Conservation (phyloP, 2,888 invertebrate genomes). For the Ariolimax columbianus region DNA sequence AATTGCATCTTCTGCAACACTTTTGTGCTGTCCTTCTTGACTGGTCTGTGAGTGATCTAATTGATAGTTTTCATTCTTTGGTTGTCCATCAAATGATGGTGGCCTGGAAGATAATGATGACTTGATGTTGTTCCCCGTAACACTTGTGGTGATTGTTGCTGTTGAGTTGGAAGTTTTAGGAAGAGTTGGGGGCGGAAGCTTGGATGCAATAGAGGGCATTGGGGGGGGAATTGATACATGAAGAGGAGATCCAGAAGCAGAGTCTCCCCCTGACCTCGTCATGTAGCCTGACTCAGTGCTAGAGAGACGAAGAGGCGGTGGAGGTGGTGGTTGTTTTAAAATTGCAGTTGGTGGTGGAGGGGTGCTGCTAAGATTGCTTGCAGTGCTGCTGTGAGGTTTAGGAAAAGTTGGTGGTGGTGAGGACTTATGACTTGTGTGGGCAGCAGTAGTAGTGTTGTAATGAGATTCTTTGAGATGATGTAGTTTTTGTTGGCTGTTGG, state of each 20-base stretch:
- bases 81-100: slow-evolving; percentile 17
- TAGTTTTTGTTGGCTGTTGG: slow-evolving; percentile 12
- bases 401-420: slow-evolving; percentile 54
- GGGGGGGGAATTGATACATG: slow-evolving; percentile 58
- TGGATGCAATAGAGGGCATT: slow-evolving; percentile 54
- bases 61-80: slow-evolving; percentile 33
- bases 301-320: slow-evolving; percentile 51
- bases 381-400: slow-evolving; percentile 43
- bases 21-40: slow-evolving; percentile 25
- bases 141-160: background rate
- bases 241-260: slow-evolving; percentile 48
- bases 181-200: slow-evolving; percentile 53
- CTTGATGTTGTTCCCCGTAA: slow-evolving; percentile 17
- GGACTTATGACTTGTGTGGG: slow-evolving; percentile 44
- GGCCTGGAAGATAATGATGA: slow-evolving; percentile 25
- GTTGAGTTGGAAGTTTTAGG: slow-evolving; percentile 50
- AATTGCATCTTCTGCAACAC: slow-evolving; percentile 33
- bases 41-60: slow-evolving; percentile 17
- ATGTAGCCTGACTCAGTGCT: slow-evolving; percentile 55
- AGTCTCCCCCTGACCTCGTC: slow-evolving; percentile 50
- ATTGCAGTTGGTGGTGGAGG: slow-evolving; percentile 42
- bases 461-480: slow-evolving; percentile 19
- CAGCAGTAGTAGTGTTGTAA: background rate
- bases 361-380: slow-evolving; percentile 24
- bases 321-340: slow-evolving; percentile 48